phyloP scores from a whole-genome alignment of 37 sponge, comb jelly and placozoan genomes.

The Ephydatia muelleri region DNA sequence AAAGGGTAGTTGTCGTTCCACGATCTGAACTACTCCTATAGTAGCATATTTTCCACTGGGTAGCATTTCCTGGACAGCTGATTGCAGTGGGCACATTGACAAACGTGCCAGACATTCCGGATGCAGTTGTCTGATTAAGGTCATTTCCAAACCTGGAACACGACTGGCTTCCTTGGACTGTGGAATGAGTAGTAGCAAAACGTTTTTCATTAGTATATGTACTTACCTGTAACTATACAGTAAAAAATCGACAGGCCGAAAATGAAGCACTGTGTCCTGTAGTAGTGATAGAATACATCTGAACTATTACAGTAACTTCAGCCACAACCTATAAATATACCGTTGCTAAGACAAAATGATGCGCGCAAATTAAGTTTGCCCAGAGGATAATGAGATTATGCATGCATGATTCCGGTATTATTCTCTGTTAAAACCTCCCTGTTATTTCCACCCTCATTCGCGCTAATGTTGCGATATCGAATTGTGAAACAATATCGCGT shows the following conservation, averaged over 20 bases:
- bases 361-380: too few relatives aligned
- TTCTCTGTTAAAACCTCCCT: too few relatives aligned
- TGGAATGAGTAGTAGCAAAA: background rate
- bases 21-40: background rate
- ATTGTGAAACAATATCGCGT: too few relatives aligned
- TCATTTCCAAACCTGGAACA: background rate
- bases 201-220: background rate
- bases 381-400: too few relatives aligned
- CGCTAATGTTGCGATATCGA: too few relatives aligned
- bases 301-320: too few relatives aligned
- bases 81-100: background rate
- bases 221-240: background rate
- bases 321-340: too few relatives aligned
- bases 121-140: background rate
- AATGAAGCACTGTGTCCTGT: background rate
- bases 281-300: background rate
- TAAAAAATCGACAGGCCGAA: background rate
- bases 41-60: background rate
- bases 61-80: background rate
- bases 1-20: background rate
- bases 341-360: too few relatives aligned
- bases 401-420: too few relatives aligned
- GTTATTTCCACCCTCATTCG: too few relatives aligned
- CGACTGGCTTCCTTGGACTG: background rate
- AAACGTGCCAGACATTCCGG: too few relatives aligned